Evolutionary conservation across 2,797 vertebrate species (phyloP).

Genomic region (Mus minutoides): DNA sequence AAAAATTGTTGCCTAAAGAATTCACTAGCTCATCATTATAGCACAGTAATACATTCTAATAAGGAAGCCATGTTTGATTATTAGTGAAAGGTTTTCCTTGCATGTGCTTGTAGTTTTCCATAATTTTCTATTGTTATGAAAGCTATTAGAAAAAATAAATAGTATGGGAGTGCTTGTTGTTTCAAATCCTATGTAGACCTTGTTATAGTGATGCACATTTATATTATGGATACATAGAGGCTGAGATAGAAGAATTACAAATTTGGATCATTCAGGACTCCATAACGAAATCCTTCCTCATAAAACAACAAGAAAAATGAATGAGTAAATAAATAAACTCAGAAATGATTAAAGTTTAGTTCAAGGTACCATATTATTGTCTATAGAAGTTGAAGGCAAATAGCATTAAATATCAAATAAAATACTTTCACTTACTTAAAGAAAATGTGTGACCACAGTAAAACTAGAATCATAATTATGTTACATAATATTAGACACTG

Average conservation of each 20-base stretch:
- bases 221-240: neutral
- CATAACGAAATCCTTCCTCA: neutral
- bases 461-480: constrained; percentile 53
- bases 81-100: neutral
- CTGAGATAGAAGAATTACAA: neutral
- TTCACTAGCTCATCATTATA: neutral
- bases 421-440: constrained; percentile 1
- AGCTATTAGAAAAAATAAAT: neutral
- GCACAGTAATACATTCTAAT: neutral
- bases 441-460: constrained; percentile 54
- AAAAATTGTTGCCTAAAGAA: neutral
- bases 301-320: neutral
- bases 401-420: constrained; percentile 16
- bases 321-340: neutral
- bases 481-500: constrained; percentile 38
- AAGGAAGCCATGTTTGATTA: neutral
- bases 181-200: neutral
- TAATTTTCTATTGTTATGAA: neutral
- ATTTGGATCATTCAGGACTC: neutral
- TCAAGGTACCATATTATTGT: neutral
- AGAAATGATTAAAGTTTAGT: neutral
- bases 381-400: constrained; percentile 51
- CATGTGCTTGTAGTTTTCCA: neutral
- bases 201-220: neutral
- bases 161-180: neutral